Evolutionary conservation across 2,113 vertebrate species (phyloP).

Genomic region (Bungarus multicinctus): DNA sequence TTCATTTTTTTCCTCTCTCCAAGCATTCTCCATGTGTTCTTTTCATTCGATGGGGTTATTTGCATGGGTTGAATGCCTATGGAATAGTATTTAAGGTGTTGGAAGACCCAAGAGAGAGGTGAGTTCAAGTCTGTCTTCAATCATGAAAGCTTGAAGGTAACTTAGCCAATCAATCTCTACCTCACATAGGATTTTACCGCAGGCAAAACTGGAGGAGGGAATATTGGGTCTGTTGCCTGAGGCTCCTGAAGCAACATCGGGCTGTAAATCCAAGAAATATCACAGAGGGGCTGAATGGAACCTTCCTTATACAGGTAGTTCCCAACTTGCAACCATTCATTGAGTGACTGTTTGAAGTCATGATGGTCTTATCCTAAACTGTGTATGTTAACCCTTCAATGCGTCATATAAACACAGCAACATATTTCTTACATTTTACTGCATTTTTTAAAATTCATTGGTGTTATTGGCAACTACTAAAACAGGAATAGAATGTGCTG

Average conservation of each 20-base stretch:
- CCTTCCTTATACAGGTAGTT: background rate
- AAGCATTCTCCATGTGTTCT: background rate
- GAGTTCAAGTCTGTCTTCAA: background rate
- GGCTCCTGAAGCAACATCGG: background rate
- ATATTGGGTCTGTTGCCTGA: background rate
- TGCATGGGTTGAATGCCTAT: background rate
- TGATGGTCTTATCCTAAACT: too few relatives aligned
- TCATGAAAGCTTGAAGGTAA: background rate
- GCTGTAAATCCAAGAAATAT: background rate
- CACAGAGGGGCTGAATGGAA: background rate
- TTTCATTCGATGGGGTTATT: background rate
- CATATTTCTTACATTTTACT: too few relatives aligned
- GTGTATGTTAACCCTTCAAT: too few relatives aligned
- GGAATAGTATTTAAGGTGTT: background rate
- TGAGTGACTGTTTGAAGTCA: too few relatives aligned
- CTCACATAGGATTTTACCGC: background rate
- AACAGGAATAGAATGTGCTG: too few relatives aligned
- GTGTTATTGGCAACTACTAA: too few relatives aligned
- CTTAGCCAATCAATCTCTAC: background rate
- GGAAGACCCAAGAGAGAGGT: background rate
- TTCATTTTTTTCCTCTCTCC: background rate
- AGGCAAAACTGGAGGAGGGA: background rate
- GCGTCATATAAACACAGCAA: too few relatives aligned
- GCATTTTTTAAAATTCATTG: too few relatives aligned
- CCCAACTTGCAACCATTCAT: background rate